These are phyloP conservation scores for Anthopleura sola DNA, from an alignment of 64 coral and sea anemone genomes.

Conservation along the genomic window DNA sequence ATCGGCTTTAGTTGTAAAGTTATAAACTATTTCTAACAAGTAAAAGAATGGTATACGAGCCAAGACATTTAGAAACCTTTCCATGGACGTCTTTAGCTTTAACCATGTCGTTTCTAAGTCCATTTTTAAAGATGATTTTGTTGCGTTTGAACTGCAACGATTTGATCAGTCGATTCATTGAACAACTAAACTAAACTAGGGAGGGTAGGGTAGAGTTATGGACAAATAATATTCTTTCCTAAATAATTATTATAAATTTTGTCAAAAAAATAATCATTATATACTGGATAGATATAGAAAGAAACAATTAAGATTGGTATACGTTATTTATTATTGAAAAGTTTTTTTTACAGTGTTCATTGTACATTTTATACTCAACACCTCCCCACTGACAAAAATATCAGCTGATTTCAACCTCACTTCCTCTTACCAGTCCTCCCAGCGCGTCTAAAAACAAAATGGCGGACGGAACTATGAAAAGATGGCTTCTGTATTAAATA, in stretches of 20 bases:
- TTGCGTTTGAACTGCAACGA: not conserved
- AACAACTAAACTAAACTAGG: not conserved
- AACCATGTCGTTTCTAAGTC: not conserved
- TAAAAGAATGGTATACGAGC: constrained; percentile 38
- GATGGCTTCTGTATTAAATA: not conserved
- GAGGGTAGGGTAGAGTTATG: not conserved
- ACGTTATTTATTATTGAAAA: not conserved
- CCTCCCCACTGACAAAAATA: not conserved
- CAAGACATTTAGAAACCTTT: constrained; percentile 11
- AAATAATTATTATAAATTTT: not conserved
- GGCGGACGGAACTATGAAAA: not conserved
- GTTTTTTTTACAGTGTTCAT: not conserved
- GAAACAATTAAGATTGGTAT: not conserved
- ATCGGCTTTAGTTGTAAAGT: not conserved
- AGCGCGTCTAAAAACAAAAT: not conserved
- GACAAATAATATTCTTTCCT: not conserved
- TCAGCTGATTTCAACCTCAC: not conserved
- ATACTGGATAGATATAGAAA: not conserved
- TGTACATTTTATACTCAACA: not conserved
- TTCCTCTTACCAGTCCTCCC: not conserved
- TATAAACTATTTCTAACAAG: constrained; percentile 24
- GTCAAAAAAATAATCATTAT: not conserved
- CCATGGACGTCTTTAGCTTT: constrained; percentile 2
- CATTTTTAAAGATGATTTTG: not conserved
- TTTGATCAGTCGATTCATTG: not conserved